Percentiles rank a stretch among this genome's conserved stretches.
phyloP scores from a whole-genome alignment of 1,140 invertebrate species.

The Calliopsis andreniformis region DNA sequence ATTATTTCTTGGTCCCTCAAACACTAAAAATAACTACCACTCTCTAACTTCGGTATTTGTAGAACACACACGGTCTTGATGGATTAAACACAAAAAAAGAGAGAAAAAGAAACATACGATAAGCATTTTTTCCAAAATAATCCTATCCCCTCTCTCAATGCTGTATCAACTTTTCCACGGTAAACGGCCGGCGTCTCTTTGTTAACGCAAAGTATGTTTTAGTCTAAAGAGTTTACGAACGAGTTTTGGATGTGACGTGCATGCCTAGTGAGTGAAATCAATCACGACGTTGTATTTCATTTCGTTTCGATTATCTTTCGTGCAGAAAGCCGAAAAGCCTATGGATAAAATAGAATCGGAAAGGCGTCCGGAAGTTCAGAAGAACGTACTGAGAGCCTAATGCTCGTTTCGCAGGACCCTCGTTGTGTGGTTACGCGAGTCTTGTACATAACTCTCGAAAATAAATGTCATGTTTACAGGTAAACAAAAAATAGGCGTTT shows the following conservation, averaged over 20 bases:
- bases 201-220: not conserved
- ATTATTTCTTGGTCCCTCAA: too few species aligned
- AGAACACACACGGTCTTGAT: too few species aligned
- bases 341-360: constrained; percentile 10
- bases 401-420: constrained; percentile 28
- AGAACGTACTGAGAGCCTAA: constrained; percentile 46
- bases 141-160: not conserved
- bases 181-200: constrained; percentile 19
- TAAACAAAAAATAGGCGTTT: constrained; percentile 37
- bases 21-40: too few species aligned
- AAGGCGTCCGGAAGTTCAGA: constrained; percentile 31
- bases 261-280: constrained; percentile 20
- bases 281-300: not conserved
- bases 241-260: constrained; percentile 30
- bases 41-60: too few species aligned
- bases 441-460: constrained; percentile 49
- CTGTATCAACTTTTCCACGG: constrained; percentile 1
- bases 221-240: not conserved
- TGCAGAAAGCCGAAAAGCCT: constrained; percentile 21
- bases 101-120: not conserved
- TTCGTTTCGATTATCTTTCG: not conserved
- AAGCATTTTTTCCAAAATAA: not conserved
- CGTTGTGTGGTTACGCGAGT: constrained; percentile 37
- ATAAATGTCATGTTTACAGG: constrained; percentile 56
- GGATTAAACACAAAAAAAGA: too few species aligned